Evolutionary conservation across 2,888 invertebrate genomes (phyloP).

Genomic region (Cantharis flavilabris): DNA sequence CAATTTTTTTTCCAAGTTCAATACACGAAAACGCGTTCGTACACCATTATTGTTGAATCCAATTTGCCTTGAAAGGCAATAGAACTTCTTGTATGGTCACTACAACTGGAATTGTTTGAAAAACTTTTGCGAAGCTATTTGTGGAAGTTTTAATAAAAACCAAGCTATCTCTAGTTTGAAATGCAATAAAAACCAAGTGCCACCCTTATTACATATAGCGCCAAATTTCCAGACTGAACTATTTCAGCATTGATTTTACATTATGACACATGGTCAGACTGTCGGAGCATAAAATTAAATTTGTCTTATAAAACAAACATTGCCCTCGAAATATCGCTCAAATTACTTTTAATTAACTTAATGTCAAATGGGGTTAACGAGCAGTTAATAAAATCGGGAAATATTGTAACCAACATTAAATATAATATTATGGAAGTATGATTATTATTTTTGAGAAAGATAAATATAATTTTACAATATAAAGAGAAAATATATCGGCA

Average conservation of each 20-base stretch:
- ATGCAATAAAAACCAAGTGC: not conserved
- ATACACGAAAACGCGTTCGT: not conserved
- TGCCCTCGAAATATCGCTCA: not conserved
- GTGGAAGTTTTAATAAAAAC: not conserved
- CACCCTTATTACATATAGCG: not conserved
- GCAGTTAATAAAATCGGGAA: not conserved
- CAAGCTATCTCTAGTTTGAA: not conserved
- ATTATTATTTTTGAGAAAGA: too few relatives aligned
- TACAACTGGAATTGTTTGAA: not conserved
- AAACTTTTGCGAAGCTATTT: not conserved
- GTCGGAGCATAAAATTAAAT: not conserved
- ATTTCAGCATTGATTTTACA: not conserved
- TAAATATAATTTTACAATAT: too few relatives aligned
- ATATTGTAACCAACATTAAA: not conserved
- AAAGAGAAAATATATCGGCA: too few relatives aligned
- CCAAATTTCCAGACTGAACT: not conserved
- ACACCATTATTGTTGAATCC: not conserved
- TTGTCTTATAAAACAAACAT: not conserved
- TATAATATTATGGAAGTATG: not conserved
- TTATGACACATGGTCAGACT: not conserved
- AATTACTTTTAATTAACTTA: constrained; percentile 1
- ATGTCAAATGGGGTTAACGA: not conserved
- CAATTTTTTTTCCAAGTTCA: not conserved
- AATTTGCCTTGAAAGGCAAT: not conserved
- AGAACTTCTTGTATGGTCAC: not conserved